Base-by-base conservation (phyloP, 2,113 vertebrate genomes). In the Lathamus discolor region DNA sequence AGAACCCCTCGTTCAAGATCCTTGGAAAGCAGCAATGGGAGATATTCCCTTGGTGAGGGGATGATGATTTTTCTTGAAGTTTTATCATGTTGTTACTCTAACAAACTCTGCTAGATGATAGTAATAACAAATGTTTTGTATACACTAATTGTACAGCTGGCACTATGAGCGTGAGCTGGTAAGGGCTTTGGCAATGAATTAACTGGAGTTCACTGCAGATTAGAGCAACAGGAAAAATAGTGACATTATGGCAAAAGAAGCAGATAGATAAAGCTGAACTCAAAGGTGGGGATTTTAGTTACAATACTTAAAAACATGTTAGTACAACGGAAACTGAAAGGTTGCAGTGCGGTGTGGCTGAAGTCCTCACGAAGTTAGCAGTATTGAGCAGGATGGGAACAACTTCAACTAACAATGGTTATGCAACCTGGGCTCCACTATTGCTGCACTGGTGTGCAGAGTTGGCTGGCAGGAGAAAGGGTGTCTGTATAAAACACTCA, bases 111-210 rank as follows among this genome's bases (percentile, higher is more conserved):
- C 31, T 68, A 69, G 31, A 28, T 54, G 41, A 83, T 23, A 41
- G 37, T 15, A 86, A 48, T 51, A 67, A 29, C 13, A 66, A 63
- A 9, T 0, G 0, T 22, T 87, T 80, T 2, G 1, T 24, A 9
- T 41, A 29, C 10, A 1, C 25, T 54, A 19, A 37, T 55, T 7
- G 8, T 82, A 64, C 51, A 79, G n/a, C 43, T 88, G 61, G 14
- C 3, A 8, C 27, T 16, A 5, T 1, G n/a, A 74, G 25, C 13
- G 39, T 67, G 28, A 4, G 3, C 14, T 19, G 35, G 16, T 17
- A 28, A 86, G 24, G 43, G 39, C 73, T 67, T 80, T 55, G 35
- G 64, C 55, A 81, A 43, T 33, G 14, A 72, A 74, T 90, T 88
- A 61, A n/a, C 25, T 63, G 68, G 39, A 24, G 54, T 67, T 80